Evolutionary conservation across 92 coral and sea anemone genomes (phyloP).

Genomic region (Parazoanthus atlanticus): DNA sequence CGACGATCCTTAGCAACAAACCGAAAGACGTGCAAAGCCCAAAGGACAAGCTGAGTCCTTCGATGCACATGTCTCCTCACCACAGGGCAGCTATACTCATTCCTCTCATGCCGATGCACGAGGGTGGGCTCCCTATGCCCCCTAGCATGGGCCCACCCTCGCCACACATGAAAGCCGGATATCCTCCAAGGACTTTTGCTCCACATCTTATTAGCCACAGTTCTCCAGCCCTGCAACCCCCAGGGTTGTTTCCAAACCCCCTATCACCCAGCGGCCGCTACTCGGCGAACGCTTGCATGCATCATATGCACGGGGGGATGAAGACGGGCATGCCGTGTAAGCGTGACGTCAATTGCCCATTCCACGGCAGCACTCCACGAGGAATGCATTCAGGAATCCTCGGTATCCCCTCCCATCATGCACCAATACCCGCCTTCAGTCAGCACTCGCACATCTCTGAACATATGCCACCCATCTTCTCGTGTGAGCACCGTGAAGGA

Average conservation of each 20-base stretch:
- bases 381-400: conserved; percentile 73
- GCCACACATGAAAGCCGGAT: conserved; percentile 78
- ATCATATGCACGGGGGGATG: conserved; percentile 77
- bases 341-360: conserved; percentile 96
- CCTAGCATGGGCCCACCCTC: conserved; percentile 81
- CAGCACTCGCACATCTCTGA: conserved; percentile 67
- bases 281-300: conserved; percentile 75
- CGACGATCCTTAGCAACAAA: conserved; percentile 69
- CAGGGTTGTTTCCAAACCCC: conserved; percentile 72
- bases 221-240: conserved; percentile 60
- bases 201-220: conserved; percentile 96
- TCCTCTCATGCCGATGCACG: conserved; percentile 92
- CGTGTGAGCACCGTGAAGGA: conserved; percentile 77
- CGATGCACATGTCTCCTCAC: conserved; percentile 80
- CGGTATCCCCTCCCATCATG: conserved; percentile 48
- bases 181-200: conserved; percentile 90
- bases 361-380: conserved; percentile 88
- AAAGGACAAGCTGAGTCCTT: conserved; percentile 71
- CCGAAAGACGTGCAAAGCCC: conserved; percentile 44
- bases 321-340: conserved; percentile 83
- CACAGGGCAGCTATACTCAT: conserved; percentile 91
- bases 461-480: conserved; percentile 71
- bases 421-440: conserved; percentile 65
- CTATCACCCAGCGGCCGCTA: conserved; percentile 74
- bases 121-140: conserved; percentile 78